Evolutionary conservation across 37 sponge, comb jelly and placozoan genomes (phyloP).

Genomic region (Ianthella basta): DNA sequence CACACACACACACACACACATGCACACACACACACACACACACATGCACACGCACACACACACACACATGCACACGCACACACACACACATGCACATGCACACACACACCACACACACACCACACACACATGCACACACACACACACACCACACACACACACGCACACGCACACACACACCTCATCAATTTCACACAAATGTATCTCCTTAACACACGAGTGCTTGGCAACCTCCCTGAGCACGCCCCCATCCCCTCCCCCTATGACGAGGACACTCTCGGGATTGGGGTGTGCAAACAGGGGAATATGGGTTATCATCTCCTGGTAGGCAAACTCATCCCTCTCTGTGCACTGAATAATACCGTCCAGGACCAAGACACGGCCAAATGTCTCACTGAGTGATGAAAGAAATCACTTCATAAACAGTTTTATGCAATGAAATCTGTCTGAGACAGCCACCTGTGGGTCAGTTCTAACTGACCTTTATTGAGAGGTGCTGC

Average conservation of each 20-base stretch:
- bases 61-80: background rate
- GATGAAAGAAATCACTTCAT: background rate
- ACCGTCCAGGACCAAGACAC: slow-evolving; percentile 87
- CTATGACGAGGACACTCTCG: slow-evolving; percentile 80
- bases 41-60: background rate
- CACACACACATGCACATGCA: background rate
- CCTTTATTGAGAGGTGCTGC: too few relatives aligned
- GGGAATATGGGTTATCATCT: slow-evolving; percentile 84
- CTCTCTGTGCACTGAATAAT: slow-evolving; percentile 86
- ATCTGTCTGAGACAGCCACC: too few relatives aligned
- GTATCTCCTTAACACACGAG: slow-evolving; percentile 69
- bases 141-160: background rate
- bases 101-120: too few relatives aligned
- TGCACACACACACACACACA: too few relatives aligned
- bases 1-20: too few relatives aligned
- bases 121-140: background rate
- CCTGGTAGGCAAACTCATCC: slow-evolving; percentile 90
- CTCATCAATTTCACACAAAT: slow-evolving; percentile 93
- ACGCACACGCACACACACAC: slow-evolving; percentile 17
- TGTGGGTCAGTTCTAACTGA: too few relatives aligned
- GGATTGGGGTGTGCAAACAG: slow-evolving; percentile 85
- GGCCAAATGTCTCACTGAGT: slow-evolving; percentile 76
- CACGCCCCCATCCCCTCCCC: slow-evolving; percentile 97
- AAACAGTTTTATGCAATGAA: too few relatives aligned
- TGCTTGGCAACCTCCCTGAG: slow-evolving; percentile 92